Conservation (phyloP, 1,140 invertebrate species). For the Formica exsecta region DNA sequence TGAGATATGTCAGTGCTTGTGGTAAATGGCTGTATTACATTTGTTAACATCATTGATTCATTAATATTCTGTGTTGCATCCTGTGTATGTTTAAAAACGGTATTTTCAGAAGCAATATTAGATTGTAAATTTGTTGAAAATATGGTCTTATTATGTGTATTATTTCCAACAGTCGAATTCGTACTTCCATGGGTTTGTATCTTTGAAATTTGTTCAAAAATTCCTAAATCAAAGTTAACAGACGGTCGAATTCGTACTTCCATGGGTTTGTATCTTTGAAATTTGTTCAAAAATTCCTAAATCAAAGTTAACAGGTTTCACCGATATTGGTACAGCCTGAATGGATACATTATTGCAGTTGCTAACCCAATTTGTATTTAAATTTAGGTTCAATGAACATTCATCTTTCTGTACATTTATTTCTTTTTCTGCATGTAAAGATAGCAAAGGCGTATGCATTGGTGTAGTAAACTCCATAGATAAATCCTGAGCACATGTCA, state of each 20-base stretch:
- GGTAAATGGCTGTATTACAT: background rate
- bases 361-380: background rate
- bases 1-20: background rate
- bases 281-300: background rate
- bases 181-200: background rate
- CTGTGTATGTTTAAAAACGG: background rate
- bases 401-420: conserved; percentile 17
- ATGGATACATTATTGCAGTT: conserved; percentile 32
- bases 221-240: background rate
- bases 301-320: background rate
- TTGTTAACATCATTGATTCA: background rate
- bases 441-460: conserved; percentile 9
- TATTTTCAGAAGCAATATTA: background rate
- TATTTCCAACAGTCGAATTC: background rate
- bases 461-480: conserved; percentile 56
- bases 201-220: background rate
- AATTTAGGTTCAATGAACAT: background rate
- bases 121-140: conserved; percentile 16
- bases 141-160: background rate
- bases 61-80: background rate
- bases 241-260: background rate
- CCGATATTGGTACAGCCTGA: background rate
- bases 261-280: background rate
- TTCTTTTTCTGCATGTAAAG: background rate
- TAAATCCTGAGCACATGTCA: conserved; percentile 11